Percentiles rank a stretch among this genome's conserved stretches.
Evolutionary conservation across 2,888 invertebrate species (phyloP).

Genomic region (Scaptomyza caliginosa): DNA sequence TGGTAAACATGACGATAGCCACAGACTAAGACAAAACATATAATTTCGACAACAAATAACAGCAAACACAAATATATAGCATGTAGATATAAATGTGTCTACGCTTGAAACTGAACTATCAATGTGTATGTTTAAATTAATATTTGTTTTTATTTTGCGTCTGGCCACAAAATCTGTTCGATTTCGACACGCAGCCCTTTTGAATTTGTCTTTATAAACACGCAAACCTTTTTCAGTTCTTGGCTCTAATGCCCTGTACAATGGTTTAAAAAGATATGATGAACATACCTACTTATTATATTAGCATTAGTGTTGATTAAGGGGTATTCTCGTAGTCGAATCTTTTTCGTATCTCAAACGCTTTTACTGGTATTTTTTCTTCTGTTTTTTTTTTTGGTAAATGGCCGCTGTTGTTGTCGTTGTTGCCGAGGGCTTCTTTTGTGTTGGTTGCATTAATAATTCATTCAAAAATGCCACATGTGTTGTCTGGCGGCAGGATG

Average conservation of each 20-base stretch:
- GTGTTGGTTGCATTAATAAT: conserved; percentile 80
- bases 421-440: conserved; percentile 64
- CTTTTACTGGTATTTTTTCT: not conserved
- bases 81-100: conserved; percentile 1
- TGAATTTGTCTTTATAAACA: conserved; percentile 53
- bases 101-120: not conserved
- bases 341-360: not conserved
- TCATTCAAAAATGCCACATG: conserved; percentile 77
- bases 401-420: conserved; percentile 18
- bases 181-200: conserved; percentile 69
- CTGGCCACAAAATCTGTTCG: conserved; percentile 52
- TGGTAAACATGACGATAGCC: conserved; percentile 22
- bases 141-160: conserved; percentile 14
- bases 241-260: conserved; percentile 14
- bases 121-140: not conserved
- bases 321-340: not conserved
- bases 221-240: conserved; percentile 48
- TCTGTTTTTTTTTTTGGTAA: not conserved
- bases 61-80: not conserved
- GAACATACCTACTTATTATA: no score
- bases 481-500: conserved; percentile 51
- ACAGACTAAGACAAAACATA: conserved; percentile 5
- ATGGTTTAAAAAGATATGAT: not conserved
- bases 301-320: not conserved
- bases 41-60: conserved; percentile 40